Evolutionary conservation across 2,797 vertebrate genomes (phyloP), one percentile per base, ranked within the genome.

Genomic region (Hippopotamyrus pictus): DNA sequence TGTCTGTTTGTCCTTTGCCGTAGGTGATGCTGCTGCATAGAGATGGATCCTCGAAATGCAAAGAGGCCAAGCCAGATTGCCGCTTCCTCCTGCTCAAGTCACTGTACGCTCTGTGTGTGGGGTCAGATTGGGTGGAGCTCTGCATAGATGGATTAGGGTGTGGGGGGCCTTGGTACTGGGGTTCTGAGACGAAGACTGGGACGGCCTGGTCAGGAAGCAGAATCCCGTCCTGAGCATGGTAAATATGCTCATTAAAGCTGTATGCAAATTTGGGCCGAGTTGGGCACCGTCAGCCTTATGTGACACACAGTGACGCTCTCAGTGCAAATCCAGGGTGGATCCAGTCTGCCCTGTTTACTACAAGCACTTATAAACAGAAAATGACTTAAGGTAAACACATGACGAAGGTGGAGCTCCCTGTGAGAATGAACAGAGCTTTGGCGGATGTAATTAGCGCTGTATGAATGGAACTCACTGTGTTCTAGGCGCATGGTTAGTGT

Each of bases 41-140:
- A 3, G 19, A 19, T 22, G 22, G 3, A 29, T 37, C 65, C 65
- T 73, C 19, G 4, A 25, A 84, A 50, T 48, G 44, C 69, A 50
- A 46, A 12, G 44, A 50, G 46, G 2, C 90, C 91, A 88, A 90
- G 89, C 91, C 73, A 86, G 86, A 73, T 73, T 12, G 0, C 91
- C 92, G 93, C 8, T 69, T 89, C 85, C 89, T 79, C 8, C 50
- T 8, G 73, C 14, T 41, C 11, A 12, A 54, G 3, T 50, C 3
- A 19, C 22, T 8, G 22, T 51, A 41, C 2, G 33, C 54, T 59
- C 50, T 7, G 73, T 25, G 29, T 51, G 12, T 41, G 25, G 87
- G 46, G 65, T 51, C 48, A 50, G 62, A 79, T 48, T 46, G 17
- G 17, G 48, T 8, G 73, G 37, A 41, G 33, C 19, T 79, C 17